These are phyloP conservation scores for Drosophila orosa DNA, from an alignment of 1,140 invertebrate genomes.

Conservation along the genomic window DNA sequence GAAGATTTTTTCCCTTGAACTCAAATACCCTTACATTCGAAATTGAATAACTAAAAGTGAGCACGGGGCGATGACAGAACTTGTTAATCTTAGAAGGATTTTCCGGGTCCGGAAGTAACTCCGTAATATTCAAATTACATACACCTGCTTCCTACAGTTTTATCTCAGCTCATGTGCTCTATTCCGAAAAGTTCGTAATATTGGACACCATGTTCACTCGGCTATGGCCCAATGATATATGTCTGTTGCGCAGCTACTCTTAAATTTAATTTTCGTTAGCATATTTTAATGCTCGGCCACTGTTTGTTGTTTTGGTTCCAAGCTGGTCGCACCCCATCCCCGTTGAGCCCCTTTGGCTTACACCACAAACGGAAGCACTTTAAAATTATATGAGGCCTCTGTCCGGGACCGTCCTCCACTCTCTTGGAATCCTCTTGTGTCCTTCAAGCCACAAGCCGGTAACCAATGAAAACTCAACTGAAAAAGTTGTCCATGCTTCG, in stretches of 20 bases:
- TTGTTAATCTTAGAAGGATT: constrained; percentile 35
- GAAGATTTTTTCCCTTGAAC: constrained; percentile 36
- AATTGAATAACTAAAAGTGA: background rate
- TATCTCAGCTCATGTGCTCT: background rate
- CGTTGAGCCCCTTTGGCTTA: constrained; percentile 25
- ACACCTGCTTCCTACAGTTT: background rate
- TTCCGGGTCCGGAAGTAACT: constrained; percentile 23
- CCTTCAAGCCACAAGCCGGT: constrained; percentile 75
- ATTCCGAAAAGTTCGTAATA: background rate
- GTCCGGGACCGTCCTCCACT: constrained; percentile 25
- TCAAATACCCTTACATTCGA: constrained; percentile 28
- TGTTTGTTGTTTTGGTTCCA: constrained; percentile 68
- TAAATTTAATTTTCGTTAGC: constrained; percentile 74
- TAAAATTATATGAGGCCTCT: constrained; percentile 80
- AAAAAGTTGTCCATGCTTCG: constrained; percentile 64
- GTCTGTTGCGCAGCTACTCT: constrained; percentile 52
- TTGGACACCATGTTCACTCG: background rate
- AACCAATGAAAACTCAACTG: constrained; percentile 81
- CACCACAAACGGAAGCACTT: constrained; percentile 81
- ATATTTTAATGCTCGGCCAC: constrained; percentile 62
- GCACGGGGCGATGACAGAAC: constrained; percentile 1
- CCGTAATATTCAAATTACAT: constrained; percentile 1
- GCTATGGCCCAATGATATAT: constrained; percentile 39
- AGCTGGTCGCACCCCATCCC: constrained; percentile 15
- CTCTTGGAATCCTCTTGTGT: constrained; percentile 57